A percentile compares a stretch with the other conserved stretches of the same genome.
Evolutionary conservation across 2,797 vertebrate species (phyloP).

Genomic region (Mormyrops boulengeri): DNA sequence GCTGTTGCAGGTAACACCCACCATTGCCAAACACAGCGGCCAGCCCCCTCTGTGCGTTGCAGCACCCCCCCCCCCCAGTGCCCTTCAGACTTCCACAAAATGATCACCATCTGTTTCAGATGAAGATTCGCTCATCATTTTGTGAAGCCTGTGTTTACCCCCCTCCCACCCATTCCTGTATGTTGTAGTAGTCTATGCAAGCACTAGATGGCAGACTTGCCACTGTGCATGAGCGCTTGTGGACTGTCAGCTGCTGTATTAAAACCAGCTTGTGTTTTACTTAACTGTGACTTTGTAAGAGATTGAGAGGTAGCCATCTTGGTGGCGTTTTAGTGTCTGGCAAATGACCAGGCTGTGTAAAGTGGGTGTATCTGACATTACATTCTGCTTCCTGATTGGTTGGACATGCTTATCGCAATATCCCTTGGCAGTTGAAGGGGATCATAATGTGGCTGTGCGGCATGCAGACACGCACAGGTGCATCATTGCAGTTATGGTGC

Average conservation of each 20-base stretch:
- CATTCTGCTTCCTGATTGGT: not conserved
- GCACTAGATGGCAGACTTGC: slow-evolving; percentile 39
- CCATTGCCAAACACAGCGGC: not conserved
- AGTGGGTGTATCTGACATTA: not conserved
- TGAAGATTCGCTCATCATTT: not conserved
- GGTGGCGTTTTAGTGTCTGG: not conserved
- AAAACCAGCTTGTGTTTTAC: slow-evolving; percentile 3
- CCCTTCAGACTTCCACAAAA: slow-evolving; percentile 8
- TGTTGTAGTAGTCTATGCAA: slow-evolving; percentile 27
- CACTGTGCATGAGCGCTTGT: slow-evolving; percentile 18
- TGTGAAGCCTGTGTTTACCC: not conserved
- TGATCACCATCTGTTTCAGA: slow-evolving; percentile 6
- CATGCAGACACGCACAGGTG: not conserved
- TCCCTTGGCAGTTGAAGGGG: not conserved
- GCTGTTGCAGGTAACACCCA: slow-evolving; percentile 62
- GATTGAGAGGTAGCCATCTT: not conserved
- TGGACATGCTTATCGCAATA: not conserved
- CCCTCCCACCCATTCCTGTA: not conserved
- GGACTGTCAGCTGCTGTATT: not conserved
- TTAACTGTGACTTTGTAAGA: slow-evolving; percentile 9
- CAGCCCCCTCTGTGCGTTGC: not conserved
- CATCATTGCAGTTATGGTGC: not conserved
- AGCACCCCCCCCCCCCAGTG: not conserved
- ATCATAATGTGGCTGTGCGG: not conserved
- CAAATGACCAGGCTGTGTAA: not conserved